Evolutionary conservation across 2,797 vertebrate species (phyloP).

Genomic region (Pseudochirops corinnae): DNA sequence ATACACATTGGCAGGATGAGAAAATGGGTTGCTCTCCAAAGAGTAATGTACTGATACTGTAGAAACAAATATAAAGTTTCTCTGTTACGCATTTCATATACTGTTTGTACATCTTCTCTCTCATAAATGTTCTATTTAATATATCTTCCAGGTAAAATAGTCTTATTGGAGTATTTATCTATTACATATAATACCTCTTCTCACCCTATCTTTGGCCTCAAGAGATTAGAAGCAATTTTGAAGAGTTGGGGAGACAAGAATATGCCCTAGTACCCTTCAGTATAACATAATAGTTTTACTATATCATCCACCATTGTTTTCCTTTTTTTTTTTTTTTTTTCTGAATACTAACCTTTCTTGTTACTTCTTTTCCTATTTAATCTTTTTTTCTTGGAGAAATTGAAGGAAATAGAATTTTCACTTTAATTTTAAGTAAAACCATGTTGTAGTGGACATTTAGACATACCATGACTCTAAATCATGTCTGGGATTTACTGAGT

Average conservation of each 20-base stretch:
- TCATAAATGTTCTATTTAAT: slow-evolving; percentile 11
- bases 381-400: slow-evolving; percentile 29
- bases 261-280: not conserved
- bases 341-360: slow-evolving; percentile 14
- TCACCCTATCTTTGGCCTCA: not conserved
- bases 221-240: not conserved
- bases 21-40: slow-evolving; percentile 8
- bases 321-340: not conserved
- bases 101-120: slow-evolving; percentile 4
- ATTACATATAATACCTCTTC: not conserved
- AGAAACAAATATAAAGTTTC: not conserved
- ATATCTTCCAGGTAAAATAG: slow-evolving; percentile 34
- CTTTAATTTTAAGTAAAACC: slow-evolving; percentile 1
- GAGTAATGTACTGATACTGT: not conserved
- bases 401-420: slow-evolving; percentile 28
- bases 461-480: not conserved
- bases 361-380: not conserved
- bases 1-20: not conserved
- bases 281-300: not conserved
- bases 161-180: not conserved
- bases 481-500: not conserved
- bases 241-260: not conserved
- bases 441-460: not conserved
- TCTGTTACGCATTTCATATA: not conserved
- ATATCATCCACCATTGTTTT: not conserved